phyloP scores from a whole-genome alignment of 2,888 invertebrate species.

The Aleiodes alternator region DNA sequence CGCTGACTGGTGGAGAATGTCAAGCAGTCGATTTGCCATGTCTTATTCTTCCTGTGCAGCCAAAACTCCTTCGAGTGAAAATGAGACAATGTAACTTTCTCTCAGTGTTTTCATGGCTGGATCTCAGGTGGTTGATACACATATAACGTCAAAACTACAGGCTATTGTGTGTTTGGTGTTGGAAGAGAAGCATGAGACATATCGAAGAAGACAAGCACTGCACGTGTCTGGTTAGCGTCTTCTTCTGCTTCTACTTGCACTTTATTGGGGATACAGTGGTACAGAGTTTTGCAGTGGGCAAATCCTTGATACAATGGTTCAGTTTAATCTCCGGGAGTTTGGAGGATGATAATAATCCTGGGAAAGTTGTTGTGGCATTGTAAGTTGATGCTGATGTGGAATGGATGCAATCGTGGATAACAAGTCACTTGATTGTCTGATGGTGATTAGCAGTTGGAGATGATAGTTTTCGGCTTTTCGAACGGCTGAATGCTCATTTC shows the following conservation, averaged over 20 bases:
- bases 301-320: conserved; percentile 63
- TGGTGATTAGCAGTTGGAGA: background rate
- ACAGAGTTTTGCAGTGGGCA: conserved; percentile 30
- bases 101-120: conserved; percentile 21
- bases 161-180: conserved; percentile 23
- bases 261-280: background rate
- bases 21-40: conserved; percentile 34
- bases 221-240: conserved; percentile 1
- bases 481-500: too few relatives aligned
- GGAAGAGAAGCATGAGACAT: conserved; percentile 42
- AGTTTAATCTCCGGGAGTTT: conserved; percentile 60
- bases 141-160: conserved; percentile 31
- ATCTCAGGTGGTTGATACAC: conserved; percentile 47
- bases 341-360: conserved; percentile 60
- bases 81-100: conserved; percentile 34
- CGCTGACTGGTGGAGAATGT: conserved; percentile 33
- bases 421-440: conserved; percentile 9
- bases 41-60: background rate
- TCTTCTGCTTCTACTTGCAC: background rate
- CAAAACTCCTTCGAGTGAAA: conserved; percentile 17
- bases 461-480: background rate
- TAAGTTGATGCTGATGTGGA: conserved; percentile 32
- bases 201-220: background rate
- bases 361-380: conserved; percentile 58
- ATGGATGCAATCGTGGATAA: conserved; percentile 3